Base-by-base conservation (phyloP, 2,888 invertebrate species). In the Plagiodera versicolora region DNA sequence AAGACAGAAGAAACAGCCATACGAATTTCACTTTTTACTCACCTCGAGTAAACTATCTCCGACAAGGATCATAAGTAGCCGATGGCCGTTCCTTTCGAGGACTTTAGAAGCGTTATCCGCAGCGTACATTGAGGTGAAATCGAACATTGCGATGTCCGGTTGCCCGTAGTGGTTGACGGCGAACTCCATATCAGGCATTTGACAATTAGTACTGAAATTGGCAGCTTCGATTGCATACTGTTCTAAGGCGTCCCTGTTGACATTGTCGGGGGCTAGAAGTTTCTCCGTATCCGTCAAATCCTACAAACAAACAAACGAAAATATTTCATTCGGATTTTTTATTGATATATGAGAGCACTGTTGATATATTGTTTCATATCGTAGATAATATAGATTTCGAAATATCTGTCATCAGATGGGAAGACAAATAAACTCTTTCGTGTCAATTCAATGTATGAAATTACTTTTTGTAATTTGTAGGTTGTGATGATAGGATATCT, bases 111-210 rank as follows among this genome's bases (percentile, higher is more conserved):
- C 95, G 81, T 96, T 95, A 80, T 97, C 96, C 0, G 98, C 95
- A 0, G 95, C 94, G 81, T 94, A 98, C 93, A 99, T 95, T 0
- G 96, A 96, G 0, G 99, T 99, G 79, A 99, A 99, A 81, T 99
- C 99, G 80, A 99, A 99, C 87, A 98, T 92, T 46, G 98, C 96
- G 1, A 98, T 95, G 80, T 99, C 98, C 0, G 97, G 94, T 78
- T 95, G 94, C 0, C 96, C 96, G 78, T 95, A 96, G 81, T 98
- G 97, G 82, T 99, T 99, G 11, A 97, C 91, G 0, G 98, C 98
- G 81, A 97, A 99, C 80, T 98, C 96, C 70, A 91, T 82, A 74
- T 91, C 86, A 54, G 93, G 90, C 84, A 95, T 86, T 73, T 91
- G 89, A 73, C 90, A 90, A 77, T 91, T 88, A 0, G 96, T 97